Evolutionary conservation across 2,888 invertebrate species (phyloP), one percentile per base, ranked within the genome.

Genomic region (Apodemia duryi): DNA sequence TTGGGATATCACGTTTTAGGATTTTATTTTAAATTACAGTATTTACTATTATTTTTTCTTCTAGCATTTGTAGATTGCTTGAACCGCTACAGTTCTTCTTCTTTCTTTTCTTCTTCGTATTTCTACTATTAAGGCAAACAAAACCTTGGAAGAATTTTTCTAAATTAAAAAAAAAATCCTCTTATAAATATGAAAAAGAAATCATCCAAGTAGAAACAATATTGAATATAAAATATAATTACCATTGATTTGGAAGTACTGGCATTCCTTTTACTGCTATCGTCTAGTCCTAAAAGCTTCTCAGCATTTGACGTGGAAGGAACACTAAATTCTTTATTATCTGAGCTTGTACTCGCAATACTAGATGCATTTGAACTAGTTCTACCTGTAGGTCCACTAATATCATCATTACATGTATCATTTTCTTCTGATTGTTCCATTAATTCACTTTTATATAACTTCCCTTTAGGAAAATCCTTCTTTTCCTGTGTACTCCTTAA

Each of bases 221-320:
- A 9, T 2, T 43, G 11, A 43, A 5, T 2, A 46, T 11, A 66
- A 57, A 64, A 61, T 35, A 68, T 54, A 72, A 82, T 80, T 63
- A 88, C 89, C 68, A 78, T 75, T 65, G 82, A 74, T 68, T 86
- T 85, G 10, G 84, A 80, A 74, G 77, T 80, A 0, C 84, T 74
- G 43, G 80, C 81, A 67, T 72, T 81, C 43, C 74, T 75, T 65
- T 80, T 83, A 66, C 80, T 75, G 35, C 75, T 79, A 62, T 83
- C 81, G 68, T 82, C 81, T 11, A 91, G 81, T 1, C 91, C 91
- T 0, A 91, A 79, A 38, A 91, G 73, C 70, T 84, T 86, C 11
- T 91, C 91, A 28, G 91, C 91, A 69, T 90, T 91, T 0, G 90
- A 89, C 0, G 91, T 91, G 29, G 91, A 90, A 35, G 90, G 86